phyloP scores from a whole-genome alignment of 1,140 invertebrate genomes.

The silkworm (Bombyx mori) region DNA sequence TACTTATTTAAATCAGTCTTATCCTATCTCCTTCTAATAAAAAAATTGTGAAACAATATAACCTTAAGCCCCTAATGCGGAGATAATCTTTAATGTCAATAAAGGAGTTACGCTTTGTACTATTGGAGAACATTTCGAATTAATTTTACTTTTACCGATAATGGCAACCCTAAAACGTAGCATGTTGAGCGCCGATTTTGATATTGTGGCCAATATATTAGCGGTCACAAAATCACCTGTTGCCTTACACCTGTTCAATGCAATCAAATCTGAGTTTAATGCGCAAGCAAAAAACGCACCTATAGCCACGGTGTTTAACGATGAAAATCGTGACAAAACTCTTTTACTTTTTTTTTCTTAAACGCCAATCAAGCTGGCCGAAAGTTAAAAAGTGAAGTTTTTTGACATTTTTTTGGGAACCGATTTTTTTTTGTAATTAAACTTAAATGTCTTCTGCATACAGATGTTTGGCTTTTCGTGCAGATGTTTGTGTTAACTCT shows the following conservation, averaged over 20 bases:
- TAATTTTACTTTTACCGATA: not conserved
- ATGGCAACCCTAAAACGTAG: constrained; percentile 23
- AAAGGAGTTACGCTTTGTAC: not conserved
- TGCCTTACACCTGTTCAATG: constrained; percentile 49
- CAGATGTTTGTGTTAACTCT: not conserved
- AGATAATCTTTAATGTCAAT: not conserved
- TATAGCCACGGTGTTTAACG: constrained; percentile 8
- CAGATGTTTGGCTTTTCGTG: too few relatives aligned
- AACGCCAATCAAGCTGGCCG: constrained; percentile 26
- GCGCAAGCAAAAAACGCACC: constrained; percentile 16
- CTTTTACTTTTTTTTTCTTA: constrained; percentile 24
- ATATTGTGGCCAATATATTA: constrained; percentile 59
- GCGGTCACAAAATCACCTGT: constrained; percentile 64
- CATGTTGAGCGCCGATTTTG: constrained; percentile 54
- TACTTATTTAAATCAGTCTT: not conserved
- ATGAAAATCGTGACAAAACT: constrained; percentile 14
- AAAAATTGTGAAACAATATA: not conserved
- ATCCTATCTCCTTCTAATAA: not conserved
- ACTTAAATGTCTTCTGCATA: not conserved
- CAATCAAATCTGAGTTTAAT: constrained; percentile 52
- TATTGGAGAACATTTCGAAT: not conserved
- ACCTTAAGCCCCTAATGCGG: not conserved
- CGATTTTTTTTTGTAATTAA: constrained; percentile 11
- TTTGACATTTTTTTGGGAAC: constrained; percentile 14
- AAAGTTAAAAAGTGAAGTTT: constrained; percentile 41